A percentile compares a stretch with the other conserved stretches of the same genome.
phyloP scores from a whole-genome alignment of 2,113 vertebrate species.

The Fulmarus glacialis region DNA sequence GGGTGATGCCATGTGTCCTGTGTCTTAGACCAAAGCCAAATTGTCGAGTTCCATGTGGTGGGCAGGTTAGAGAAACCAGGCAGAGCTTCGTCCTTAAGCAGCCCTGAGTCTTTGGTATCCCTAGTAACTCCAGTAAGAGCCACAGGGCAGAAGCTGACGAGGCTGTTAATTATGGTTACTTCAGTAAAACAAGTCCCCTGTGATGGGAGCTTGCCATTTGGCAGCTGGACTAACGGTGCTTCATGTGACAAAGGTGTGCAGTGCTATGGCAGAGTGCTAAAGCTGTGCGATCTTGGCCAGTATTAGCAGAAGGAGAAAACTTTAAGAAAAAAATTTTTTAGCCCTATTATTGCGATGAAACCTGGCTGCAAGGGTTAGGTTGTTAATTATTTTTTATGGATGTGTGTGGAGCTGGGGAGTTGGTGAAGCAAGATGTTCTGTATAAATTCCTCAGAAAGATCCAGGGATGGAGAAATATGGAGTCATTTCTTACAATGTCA shows the following conservation, averaged over 20 bases:
- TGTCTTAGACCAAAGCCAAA: not conserved
- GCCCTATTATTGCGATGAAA: not conserved
- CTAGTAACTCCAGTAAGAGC: not conserved
- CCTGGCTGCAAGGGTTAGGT: not conserved
- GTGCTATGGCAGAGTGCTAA: not conserved
- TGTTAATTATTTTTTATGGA: not conserved
- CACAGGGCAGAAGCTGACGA: not conserved
- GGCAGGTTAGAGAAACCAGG: not conserved
- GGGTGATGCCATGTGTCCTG: not conserved
- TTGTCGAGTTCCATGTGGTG: not conserved
- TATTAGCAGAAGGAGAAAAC: not conserved
- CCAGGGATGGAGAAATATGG: not conserved
- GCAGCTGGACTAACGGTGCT: not conserved
- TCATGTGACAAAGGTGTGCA: not conserved
- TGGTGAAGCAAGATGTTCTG: not conserved
- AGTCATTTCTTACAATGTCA: not conserved
- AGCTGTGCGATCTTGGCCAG: not conserved
- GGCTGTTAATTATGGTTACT: not conserved
- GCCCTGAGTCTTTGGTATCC: not conserved
- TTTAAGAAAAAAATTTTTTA: not conserved
- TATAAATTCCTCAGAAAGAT: slow-evolving; percentile 5
- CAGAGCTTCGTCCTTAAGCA: not conserved
- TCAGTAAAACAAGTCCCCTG: not conserved
- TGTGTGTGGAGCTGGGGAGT: not conserved
- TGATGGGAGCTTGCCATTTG: not conserved